These are phyloP conservation scores for Lepilemur septentrionalis DNA, from an alignment of 2,797 vertebrate genomes.

Conservation along the genomic window DNA sequence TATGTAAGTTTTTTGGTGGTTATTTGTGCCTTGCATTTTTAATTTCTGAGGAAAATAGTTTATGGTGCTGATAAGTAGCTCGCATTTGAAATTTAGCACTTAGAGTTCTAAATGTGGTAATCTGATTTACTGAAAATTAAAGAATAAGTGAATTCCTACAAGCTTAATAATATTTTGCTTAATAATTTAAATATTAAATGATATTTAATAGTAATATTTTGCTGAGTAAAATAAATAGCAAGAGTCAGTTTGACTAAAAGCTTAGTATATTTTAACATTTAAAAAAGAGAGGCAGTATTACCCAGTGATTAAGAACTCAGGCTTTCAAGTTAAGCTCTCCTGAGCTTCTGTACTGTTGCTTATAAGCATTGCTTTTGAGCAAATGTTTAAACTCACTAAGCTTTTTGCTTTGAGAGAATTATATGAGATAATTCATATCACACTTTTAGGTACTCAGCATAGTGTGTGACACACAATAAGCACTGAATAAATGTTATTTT, in stretches of 20 bases:
- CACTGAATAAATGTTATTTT: background rate
- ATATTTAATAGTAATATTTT: background rate
- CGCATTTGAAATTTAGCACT: background rate
- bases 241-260: background rate
- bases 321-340: background rate
- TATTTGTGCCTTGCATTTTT: background rate
- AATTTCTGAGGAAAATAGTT: background rate
- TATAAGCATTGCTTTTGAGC: background rate
- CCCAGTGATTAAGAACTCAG: background rate
- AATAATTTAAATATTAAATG: background rate
- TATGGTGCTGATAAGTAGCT: background rate
- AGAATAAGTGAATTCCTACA: background rate
- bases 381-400: background rate
- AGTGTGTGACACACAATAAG: background rate
- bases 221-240: background rate
- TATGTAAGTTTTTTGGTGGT: background rate
- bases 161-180: background rate
- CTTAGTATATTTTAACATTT: background rate
- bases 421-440: background rate
- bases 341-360: background rate
- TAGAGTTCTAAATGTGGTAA: background rate
- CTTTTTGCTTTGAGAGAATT: constrained; percentile 15
- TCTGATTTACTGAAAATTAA: constrained; percentile 21
- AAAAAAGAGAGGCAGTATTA: background rate
- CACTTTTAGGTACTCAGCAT: background rate